phyloP scores from a whole-genome alignment of 1,140 invertebrate species.

The Caenorhabditis briggsae region DNA sequence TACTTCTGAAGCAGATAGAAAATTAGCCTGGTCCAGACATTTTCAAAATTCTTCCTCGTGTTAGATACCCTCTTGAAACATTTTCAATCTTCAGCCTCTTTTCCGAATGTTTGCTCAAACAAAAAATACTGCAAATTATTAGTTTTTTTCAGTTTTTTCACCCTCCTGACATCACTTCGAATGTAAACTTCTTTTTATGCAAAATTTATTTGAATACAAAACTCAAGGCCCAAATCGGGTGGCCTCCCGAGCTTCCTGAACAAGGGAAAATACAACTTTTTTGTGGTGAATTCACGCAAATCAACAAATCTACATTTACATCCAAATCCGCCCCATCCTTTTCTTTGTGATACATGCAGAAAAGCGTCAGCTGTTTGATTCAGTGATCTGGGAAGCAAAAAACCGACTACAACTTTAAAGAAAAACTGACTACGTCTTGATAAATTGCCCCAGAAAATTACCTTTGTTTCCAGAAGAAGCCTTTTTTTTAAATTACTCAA shows the following conservation, averaged over 20 bases:
- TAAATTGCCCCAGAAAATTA: not conserved
- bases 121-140: no score
- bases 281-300: slow-evolving; percentile 41
- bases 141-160: not conserved
- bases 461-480: slow-evolving; percentile 12
- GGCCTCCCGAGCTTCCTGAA: slow-evolving; percentile 13
- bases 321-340: not conserved
- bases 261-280: slow-evolving; percentile 11
- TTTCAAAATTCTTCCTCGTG: no score
- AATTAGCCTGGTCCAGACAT: not conserved
- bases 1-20: not conserved
- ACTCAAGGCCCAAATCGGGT: not conserved
- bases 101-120: not conserved
- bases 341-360: not conserved
- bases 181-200: slow-evolving; percentile 43
- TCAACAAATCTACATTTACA: slow-evolving; percentile 45
- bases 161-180: not conserved
- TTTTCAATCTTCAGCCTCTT: not conserved
- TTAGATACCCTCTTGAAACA: not conserved
- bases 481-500: not conserved
- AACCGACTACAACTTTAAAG: not conserved
- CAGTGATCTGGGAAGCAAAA: not conserved
- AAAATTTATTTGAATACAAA: slow-evolving; percentile 50
- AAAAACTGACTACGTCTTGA: not conserved
- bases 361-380: not conserved